Base-by-base conservation (phyloP, 1,140 invertebrate species). In the Bombus pascuorum region DNA sequence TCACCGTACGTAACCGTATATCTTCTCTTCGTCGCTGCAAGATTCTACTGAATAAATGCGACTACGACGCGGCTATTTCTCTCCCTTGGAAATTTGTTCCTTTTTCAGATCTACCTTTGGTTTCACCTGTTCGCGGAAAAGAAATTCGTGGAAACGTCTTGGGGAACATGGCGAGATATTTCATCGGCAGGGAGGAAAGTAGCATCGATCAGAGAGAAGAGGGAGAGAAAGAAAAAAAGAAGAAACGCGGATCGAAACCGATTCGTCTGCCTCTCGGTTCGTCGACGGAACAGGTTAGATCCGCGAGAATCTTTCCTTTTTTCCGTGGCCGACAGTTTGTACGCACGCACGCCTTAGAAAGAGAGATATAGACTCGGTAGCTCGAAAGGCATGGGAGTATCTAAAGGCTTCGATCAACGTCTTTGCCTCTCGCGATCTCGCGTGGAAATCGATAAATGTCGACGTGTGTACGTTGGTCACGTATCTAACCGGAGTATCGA, bases 401-500 rank as follows among this genome's bases (percentile, higher is more conserved):
- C 88, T 81, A 89, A 85, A 85, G 84, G 78, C 71, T 68, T 89
- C 84, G 76, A 89, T 59, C 83, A 59, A 81, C 85, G 86, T 87
- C 78, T 81, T 65, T 79, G 47, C 77, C 78, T 47, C 44, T 82
- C 80, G 73, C 85, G 88, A 83, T 83, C 85, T 78, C 71, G 87
- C 81, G 85, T 89, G 86, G 88, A 90, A 90, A 90, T 90, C 81
- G 85, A 90, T 89, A 89, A 89, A 90, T 47, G 85, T 87, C 88
- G 78, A 83, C 78, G 85, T 79, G 82, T 59, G 88, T 79, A 87
- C 89, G 79, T 87, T 78, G 85, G 70, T 90, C 89, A 90, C 88
- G 88, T 90, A 90, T 87, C 84, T 88, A 89, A 87, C 88, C 88
- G 80, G 89, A 85, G 74, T 86, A 84, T 86, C 81, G 86, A 68